Evolutionary conservation across 2,888 invertebrate species (phyloP), one percentile per base, ranked within the genome.

Genomic region (Papilio demoleus): DNA sequence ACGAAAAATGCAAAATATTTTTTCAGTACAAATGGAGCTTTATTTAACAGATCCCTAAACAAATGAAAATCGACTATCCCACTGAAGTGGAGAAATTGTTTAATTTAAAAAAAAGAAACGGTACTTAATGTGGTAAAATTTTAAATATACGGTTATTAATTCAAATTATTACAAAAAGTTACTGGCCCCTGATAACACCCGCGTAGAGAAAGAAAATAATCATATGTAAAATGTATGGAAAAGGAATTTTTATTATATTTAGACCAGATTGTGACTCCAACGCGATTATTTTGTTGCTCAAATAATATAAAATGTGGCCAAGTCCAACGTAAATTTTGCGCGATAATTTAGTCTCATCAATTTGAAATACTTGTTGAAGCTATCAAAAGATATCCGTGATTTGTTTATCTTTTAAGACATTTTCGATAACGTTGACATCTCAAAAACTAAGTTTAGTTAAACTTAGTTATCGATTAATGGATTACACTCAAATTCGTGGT

Each of bases 1-100:
- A 50, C 5, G 50, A 24, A 19, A 50, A 50, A 50, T 27, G 50
- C 12, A 50, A 50, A 50, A 50, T 24, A 14, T 24, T 50, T 50
- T 27, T 50, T 27, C 27, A 24, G 1, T n/a, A 50, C 27, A 27
- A 50, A 50, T 50, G 50, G 50, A 50, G n/a, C 12, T 1, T 14
- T 24, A 50, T 27, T 0, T 24, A 8, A 6, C 14, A 27, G 50
- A 3, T 0, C 27, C 5, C 24, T 5, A 50, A 50, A 27, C 50
- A 50, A 27, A 50, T 14, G 50, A 50, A 50, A 50, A 14, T 50
- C n/a, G 42, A 6, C 2, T 42, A 38, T 14, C 14, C 17, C 9
- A 19, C 19, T 45, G 2, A 22, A 47, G 47, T 47, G 19, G 9
- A 47, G 11, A n/a, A n/a, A 17, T 1, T 47, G 19, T 22, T 22